Base-by-base conservation (phyloP, 2,797 vertebrate genomes). In the Chloroceryle amazona region DNA sequence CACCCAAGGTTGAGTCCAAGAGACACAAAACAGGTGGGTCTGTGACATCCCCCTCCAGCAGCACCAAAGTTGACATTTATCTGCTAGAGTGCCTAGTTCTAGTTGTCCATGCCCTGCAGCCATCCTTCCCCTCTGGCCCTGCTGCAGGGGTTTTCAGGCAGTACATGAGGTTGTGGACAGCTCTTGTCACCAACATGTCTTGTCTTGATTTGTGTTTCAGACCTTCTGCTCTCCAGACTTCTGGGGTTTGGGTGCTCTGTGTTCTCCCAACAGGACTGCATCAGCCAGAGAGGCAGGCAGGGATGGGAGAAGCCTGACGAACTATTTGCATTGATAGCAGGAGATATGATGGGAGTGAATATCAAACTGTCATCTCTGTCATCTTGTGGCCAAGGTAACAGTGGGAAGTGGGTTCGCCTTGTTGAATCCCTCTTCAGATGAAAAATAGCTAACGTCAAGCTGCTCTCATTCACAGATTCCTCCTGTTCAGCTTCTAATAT, bases 381-480 rank as follows among this genome's bases (percentile, higher is more conserved):
- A 93, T 91, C 95, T 16, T n/a, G 90, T 91, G 96, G 90, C 90
- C 87, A 94, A 96, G 93, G 95, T 73, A 96, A 95, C 65, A 3
- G 82, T 87, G 87, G 88, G 88, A 95, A 62, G 88, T 58, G 90
- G 79, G 71, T 49, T 94, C 0, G 55, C 85, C 85, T 93, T 91
- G 60, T 72, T 81, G 93, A 82, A 86, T 93, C 51, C 65, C 81
- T 94, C 88, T 82, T 88, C 60, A 76, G 88, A 88, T 62, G 90
- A 83, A 71, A 95, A 96, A 66, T 89, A 91, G 95, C 13, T 78
- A 68, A 74, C 75, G 51, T 42, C 83, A 81, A 75, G 89, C 95
- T 84, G 91, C 89, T 93, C 74, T 85, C 35, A 4, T 70, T 88
- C 94, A 62, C 90, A 90, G 81, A 86, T 89, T 65, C 92, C 95